phyloP scores from a whole-genome alignment of 2,797 vertebrate genomes.

The Lutjanus campechanus region DNA sequence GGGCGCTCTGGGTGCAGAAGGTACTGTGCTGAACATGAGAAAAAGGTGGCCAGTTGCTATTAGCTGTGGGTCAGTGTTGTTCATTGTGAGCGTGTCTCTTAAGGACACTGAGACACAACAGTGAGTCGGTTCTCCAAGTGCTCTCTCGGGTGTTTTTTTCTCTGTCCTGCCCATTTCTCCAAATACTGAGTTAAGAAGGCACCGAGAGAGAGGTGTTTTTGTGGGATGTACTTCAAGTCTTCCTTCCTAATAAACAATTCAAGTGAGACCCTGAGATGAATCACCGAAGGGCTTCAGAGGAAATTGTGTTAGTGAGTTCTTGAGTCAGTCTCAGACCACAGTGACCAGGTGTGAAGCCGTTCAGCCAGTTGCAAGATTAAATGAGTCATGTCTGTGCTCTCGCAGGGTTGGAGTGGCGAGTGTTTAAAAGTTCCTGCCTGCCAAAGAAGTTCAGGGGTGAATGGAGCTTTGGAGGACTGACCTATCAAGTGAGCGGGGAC shows the following conservation, averaged over 20 bases:
- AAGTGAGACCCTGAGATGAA: constrained; percentile 44
- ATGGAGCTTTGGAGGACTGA: constrained; percentile 93
- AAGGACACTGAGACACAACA: constrained; percentile 31
- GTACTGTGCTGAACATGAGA: constrained; percentile 76
- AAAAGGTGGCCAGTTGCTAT: constrained; percentile 18
- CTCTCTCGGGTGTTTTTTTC: constrained; percentile 1
- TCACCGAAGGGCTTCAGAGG: constrained; percentile 39
- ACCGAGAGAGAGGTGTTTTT: constrained; percentile 20
- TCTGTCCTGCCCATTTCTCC: neutral
- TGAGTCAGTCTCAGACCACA: constrained; percentile 16
- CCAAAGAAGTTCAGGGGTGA: constrained; percentile 89
- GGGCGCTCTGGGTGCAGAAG: constrained; percentile 90
- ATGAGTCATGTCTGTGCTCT: constrained; percentile 31
- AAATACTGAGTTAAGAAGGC: constrained; percentile 4
- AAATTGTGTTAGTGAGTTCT: constrained; percentile 21
- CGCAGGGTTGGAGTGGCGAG: constrained; percentile 80
- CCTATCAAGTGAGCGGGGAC: constrained; percentile 92
- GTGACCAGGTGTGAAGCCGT: constrained; percentile 19
- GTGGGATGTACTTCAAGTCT: constrained; percentile 16
- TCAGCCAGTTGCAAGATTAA: constrained; percentile 40
- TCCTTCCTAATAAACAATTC: constrained; percentile 24
- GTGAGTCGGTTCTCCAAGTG: constrained; percentile 27
- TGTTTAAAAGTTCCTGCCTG: constrained; percentile 93
- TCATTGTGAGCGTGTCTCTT: constrained; percentile 20
- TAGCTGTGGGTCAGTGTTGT: constrained; percentile 21